phyloP scores from a whole-genome alignment of 2,797 vertebrate species.

The Harpagifer antarcticus region DNA sequence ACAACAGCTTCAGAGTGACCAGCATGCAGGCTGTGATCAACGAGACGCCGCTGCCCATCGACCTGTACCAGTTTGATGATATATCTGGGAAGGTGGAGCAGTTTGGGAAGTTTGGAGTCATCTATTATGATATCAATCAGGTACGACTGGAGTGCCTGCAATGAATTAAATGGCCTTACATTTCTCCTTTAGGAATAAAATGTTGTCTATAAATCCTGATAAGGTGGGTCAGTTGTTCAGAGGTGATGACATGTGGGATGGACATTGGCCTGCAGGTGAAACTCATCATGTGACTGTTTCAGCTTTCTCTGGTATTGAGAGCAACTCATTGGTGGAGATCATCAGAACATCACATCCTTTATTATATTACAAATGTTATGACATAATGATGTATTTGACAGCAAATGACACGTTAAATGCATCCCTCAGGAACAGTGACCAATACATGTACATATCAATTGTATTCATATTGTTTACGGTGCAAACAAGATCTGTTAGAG shows the following conservation, averaged over 20 bases:
- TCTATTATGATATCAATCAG: conserved; percentile 98
- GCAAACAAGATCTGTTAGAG: not conserved
- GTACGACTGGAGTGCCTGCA: conserved; percentile 46
- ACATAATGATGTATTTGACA: conserved; percentile 4
- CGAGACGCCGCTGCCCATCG: conserved; percentile 96
- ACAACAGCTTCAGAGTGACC: conserved; percentile 98
- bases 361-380: not conserved
- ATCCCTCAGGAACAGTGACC: not conserved
- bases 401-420: not conserved
- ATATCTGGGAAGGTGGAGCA: conserved; percentile 99
- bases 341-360: not conserved
- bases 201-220: not conserved
- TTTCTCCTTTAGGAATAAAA: not conserved
- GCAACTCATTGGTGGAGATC: not conserved
- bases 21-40: conserved; percentile 99
- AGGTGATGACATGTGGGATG: not conserved
- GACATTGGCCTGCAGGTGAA: not conserved
- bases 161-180: not conserved
- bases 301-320: not conserved
- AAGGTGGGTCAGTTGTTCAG: not conserved
- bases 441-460: not conserved
- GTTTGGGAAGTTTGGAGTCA: conserved; percentile 98
- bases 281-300: not conserved
- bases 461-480: not conserved
- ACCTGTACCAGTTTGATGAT: conserved; percentile 99